Percentiles rank a stretch among this genome's conserved stretches.
Evolutionary conservation across 2,797 vertebrate species (phyloP).

Genomic region (Crocidura indochinensis): DNA sequence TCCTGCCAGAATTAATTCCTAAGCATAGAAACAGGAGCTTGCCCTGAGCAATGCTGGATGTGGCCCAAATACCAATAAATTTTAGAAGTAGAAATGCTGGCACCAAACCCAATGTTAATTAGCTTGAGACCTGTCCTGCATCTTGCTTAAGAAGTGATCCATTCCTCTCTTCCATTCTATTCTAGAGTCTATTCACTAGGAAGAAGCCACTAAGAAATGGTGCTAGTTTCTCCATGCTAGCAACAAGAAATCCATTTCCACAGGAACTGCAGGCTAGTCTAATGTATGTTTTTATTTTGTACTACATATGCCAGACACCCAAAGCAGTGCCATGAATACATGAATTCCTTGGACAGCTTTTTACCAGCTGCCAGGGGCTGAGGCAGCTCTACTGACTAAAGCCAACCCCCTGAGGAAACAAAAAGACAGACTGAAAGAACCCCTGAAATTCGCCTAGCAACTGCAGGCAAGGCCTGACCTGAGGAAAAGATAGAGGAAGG

Average conservation of each 20-base stretch:
- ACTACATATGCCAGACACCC: constrained; percentile 40
- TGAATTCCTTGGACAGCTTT: constrained; percentile 36
- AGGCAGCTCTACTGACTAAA: neutral
- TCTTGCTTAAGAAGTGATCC: constrained; percentile 27
- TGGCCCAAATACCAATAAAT: too few relatives aligned
- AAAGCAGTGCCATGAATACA: constrained; percentile 38
- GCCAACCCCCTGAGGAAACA: neutral
- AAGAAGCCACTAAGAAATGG: neutral
- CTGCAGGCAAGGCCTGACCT: neutral
- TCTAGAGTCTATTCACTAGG: constrained; percentile 35
- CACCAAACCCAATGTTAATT: constrained; percentile 9
- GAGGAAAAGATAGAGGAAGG: constrained; percentile 23
- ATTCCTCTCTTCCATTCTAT: neutral
- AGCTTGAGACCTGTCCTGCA: constrained; percentile 6
- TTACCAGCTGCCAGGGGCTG: constrained; percentile 12
- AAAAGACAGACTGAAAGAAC: constrained; percentile 9
- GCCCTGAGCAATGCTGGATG: too few relatives aligned
- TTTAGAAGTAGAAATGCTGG: neutral
- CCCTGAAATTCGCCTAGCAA: constrained; percentile 33
- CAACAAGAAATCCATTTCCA: constrained; percentile 22
- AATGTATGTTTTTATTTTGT: constrained; percentile 33
- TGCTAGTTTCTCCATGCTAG: neutral
- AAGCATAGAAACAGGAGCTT: too few relatives aligned
- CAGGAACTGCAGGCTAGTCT: constrained; percentile 7
- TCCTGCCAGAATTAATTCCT: too few relatives aligned